Conservation (phyloP, 2,888 invertebrate species). For the Eugnorisma glareosa region DNA sequence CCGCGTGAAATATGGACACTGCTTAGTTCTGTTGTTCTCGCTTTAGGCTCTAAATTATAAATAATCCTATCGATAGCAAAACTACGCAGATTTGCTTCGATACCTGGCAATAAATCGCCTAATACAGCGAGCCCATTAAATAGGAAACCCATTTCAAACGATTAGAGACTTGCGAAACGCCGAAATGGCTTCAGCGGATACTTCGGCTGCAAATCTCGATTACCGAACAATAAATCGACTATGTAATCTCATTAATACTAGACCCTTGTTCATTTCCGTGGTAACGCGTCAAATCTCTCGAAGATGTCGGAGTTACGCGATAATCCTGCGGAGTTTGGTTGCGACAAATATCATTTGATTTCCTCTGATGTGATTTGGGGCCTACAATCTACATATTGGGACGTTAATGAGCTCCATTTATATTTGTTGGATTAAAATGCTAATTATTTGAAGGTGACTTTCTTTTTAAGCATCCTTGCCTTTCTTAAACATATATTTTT, state of each 20-base stretch:
- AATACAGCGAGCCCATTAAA: constrained; percentile 56
- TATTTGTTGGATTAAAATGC: constrained; percentile 9
- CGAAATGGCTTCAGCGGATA: constrained; percentile 61
- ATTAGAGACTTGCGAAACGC: constrained; percentile 69
- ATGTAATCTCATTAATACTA: constrained; percentile 75
- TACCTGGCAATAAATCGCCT: constrained; percentile 66
- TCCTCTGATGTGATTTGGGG: constrained; percentile 41
- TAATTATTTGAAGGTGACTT: constrained; percentile 9
- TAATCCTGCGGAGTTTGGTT: constrained; percentile 43
- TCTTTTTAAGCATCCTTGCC: background rate
- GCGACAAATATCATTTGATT: constrained; percentile 47
- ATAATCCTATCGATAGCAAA: constrained; percentile 41
- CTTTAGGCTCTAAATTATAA: constrained; percentile 27
- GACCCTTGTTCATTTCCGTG: constrained; percentile 64
- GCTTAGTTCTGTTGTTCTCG: constrained; percentile 20
- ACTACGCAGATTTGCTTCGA: constrained; percentile 42
- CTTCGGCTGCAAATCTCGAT: constrained; percentile 71
- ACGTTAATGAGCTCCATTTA: constrained; percentile 30
- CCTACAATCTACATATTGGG: constrained; percentile 31
- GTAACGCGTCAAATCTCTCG: constrained; percentile 52
- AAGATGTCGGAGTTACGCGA: constrained; percentile 41
- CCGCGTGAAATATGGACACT: constrained; percentile 23
- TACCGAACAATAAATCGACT: constrained; percentile 75
- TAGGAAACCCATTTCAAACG: constrained; percentile 68
- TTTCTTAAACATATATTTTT: background rate